phyloP scores from a whole-genome alignment of 2,797 vertebrate species.

The Petrocephalus schoutedeni region DNA sequence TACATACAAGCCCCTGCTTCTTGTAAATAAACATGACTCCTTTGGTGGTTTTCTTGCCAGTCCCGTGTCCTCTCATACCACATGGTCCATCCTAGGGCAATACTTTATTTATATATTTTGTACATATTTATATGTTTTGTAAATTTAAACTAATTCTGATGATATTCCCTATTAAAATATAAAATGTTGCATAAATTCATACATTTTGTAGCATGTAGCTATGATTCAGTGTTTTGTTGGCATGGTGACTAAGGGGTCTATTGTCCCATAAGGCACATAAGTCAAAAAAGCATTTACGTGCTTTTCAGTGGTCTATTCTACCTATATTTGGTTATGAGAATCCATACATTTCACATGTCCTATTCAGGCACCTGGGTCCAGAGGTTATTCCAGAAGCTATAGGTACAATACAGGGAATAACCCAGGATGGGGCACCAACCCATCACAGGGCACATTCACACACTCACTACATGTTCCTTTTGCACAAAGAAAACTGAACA shows the following conservation, averaged over 20 bases:
- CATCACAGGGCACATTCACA: background rate
- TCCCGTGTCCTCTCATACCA: background rate
- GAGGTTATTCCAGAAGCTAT: background rate
- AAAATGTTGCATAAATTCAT: background rate
- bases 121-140: no score
- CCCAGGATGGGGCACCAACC: background rate
- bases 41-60: background rate
- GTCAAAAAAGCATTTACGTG: background rate
- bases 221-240: background rate
- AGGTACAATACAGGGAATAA: background rate
- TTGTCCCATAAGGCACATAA: background rate
- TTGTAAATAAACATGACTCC: no score
- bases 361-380: background rate
- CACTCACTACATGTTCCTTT: no score
- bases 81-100: background rate
- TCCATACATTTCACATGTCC: background rate
- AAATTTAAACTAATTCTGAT: background rate
- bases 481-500: no score
- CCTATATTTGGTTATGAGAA: background rate
- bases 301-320: background rate
- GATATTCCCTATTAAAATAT: background rate
- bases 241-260: background rate
- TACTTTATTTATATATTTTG: background rate
- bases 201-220: background rate
- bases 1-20: no score